phyloP scores from a whole-genome alignment of 2,113 vertebrate species.

The Dasyprocta punctata region DNA sequence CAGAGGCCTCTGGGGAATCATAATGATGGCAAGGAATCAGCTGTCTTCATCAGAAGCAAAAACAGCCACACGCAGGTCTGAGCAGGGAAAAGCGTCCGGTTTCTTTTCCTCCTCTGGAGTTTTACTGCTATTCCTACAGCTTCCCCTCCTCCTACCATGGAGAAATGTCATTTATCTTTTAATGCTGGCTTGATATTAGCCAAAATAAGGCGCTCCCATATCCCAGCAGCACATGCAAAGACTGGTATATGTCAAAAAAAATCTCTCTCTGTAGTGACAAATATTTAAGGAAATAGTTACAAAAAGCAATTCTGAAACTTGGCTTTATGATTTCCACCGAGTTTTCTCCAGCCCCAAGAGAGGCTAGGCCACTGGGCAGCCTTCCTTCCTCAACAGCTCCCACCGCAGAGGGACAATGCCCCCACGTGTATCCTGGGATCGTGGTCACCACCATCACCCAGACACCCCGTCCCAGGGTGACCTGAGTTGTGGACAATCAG shows the following conservation, averaged over 20 bases:
- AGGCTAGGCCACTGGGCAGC: neutral
- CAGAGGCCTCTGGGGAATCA: too few species aligned
- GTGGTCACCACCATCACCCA: neutral
- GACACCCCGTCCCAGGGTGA: rapidly evolving
- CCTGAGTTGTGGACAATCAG: rapidly evolving
- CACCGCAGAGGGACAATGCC: neutral
- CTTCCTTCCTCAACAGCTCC: neutral
- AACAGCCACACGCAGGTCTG: neutral
- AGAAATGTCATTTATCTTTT: neutral
- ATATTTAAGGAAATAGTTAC: neutral
- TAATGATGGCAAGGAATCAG: neutral
- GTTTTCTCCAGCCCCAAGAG: neutral
- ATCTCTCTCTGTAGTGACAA: neutral
- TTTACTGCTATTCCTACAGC: too few species aligned
- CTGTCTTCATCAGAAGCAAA: neutral
- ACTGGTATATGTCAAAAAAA: neutral
- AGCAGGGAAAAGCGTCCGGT: neutral
- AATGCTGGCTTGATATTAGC: too few species aligned
- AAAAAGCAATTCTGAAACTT: neutral
- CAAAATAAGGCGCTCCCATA: rapidly evolving
- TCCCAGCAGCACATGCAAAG: neutral
- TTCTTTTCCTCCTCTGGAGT: neutral
- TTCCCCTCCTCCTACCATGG: neutral
- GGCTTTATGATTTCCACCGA: neutral
- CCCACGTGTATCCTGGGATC: rapidly evolving